Percentiles rank a stretch among this genome's conserved stretches.
phyloP scores from a whole-genome alignment of 2,113 vertebrate genomes.

The Oncorhynchus clarkii region DNA sequence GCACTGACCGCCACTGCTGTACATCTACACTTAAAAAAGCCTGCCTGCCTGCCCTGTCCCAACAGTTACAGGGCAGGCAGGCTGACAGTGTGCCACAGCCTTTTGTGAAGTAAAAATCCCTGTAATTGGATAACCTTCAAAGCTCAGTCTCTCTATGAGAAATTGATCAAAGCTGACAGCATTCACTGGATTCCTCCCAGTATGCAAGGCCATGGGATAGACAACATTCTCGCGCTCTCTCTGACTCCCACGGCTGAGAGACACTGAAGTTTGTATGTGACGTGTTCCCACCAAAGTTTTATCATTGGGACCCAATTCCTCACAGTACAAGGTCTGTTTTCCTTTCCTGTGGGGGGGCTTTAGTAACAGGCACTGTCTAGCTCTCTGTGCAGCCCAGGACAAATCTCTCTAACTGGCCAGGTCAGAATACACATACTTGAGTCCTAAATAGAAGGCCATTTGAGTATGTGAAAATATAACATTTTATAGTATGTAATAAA shows the following conservation, averaged over 20 bases:
- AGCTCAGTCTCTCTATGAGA: conserved; percentile 32
- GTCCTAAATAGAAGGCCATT: too few species aligned
- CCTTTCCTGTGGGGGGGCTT: neutral
- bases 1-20: too few species aligned
- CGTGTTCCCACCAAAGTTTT: too few species aligned
- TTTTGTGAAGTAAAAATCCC: conserved; percentile 30
- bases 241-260: neutral
- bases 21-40: too few species aligned
- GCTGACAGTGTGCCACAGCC: conserved; percentile 20
- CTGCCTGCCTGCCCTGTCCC: too few species aligned
- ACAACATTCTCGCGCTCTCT: neutral
- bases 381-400: neutral
- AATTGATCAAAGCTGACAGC: conserved; percentile 54
- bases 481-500: too few species aligned
- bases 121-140: conserved; percentile 58
- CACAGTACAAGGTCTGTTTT: too few species aligned
- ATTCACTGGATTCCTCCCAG: conserved; percentile 28
- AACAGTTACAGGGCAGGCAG: conserved; percentile 3
- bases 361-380: neutral
- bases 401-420: too few species aligned
- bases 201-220: conserved; percentile 7
- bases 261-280: too few species aligned
- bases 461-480: too few species aligned
- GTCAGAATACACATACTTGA: too few species aligned
- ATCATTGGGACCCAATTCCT: too few species aligned